Conservation (phyloP, 2,888 invertebrate species). For the Dermolepida albohirtum region DNA sequence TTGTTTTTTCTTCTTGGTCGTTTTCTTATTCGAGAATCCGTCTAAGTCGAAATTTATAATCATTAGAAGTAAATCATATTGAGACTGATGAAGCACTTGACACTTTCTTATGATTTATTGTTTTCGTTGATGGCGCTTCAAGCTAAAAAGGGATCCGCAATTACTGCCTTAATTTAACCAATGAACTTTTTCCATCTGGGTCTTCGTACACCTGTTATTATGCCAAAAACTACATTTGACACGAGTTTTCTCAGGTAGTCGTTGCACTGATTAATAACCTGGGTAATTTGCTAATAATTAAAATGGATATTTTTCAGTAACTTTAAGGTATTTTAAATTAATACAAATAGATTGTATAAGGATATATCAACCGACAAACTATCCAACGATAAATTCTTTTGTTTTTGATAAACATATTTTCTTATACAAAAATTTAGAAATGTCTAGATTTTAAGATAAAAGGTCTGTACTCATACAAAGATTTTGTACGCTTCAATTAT, state of each 20-base stretch:
- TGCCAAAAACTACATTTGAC: conserved; percentile 41
- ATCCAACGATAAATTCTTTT: too few species aligned
- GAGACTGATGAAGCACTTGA: conserved; percentile 57
- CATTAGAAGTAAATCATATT: conserved; percentile 57
- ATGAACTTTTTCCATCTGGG: conserved; percentile 45
- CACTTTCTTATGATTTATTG: conserved; percentile 57
- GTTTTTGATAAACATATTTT: too few species aligned
- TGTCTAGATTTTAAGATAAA: too few species aligned
- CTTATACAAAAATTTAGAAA: too few species aligned
- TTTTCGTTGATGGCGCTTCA: conserved; percentile 51
- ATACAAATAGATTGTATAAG: too few species aligned
- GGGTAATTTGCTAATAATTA: conserved; percentile 32
- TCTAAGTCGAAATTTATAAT: conserved; percentile 52
- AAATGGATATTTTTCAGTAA: conserved; percentile 8
- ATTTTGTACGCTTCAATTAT: too few species aligned
- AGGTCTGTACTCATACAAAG: too few species aligned
- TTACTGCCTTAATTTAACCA: conserved; percentile 48
- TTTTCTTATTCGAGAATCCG: conserved; percentile 31
- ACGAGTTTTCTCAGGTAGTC: conserved; percentile 41
- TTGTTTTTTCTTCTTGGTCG: conserved; percentile 8
- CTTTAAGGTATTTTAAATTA: too few species aligned
- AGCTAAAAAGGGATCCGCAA: conserved; percentile 49
- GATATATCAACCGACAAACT: too few species aligned
- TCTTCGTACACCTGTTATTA: conserved; percentile 45
- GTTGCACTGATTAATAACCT: conserved; percentile 36